Percentiles rank a stretch among this genome's conserved stretches.
Conservation (phyloP, 2,797 vertebrate species). For the Acipenser ruthenus region DNA sequence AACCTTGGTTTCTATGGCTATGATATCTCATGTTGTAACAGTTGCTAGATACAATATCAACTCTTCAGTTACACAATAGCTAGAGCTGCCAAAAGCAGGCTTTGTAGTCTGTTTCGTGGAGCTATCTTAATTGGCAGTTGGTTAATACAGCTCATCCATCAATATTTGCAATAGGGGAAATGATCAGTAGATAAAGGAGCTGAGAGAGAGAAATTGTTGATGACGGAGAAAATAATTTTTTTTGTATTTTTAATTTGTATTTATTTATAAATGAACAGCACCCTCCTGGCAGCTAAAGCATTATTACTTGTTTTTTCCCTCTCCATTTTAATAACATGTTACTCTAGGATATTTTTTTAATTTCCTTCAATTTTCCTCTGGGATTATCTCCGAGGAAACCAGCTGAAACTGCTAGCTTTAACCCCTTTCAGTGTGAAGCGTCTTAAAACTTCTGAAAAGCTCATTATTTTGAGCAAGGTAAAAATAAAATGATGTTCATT, state of each 20-base stretch:
- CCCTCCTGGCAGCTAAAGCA: constrained; percentile 19
- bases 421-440: constrained; percentile 34
- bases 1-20: too few relatives aligned
- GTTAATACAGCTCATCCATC: neutral
- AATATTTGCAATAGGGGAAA: neutral
- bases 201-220: neutral
- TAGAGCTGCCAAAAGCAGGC: neutral
- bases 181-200: neutral
- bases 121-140: neutral
- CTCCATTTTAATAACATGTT: constrained; percentile 40
- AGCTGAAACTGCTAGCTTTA: constrained; percentile 44
- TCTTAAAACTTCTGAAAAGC: constrained; percentile 23
- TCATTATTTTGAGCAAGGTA: constrained; percentile 55
- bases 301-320: constrained; percentile 21
- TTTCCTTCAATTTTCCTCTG: constrained; percentile 63
- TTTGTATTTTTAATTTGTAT: neutral
- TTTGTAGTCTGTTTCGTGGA: neutral
- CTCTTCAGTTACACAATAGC: neutral
- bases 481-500: too few relatives aligned
- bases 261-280: constrained; percentile 1
- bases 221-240: neutral
- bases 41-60: neutral
- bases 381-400: constrained; percentile 49
- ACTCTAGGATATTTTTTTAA: constrained; percentile 48
- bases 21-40: neutral